A percentile compares a stretch with the other conserved stretches of the same genome.
These are phyloP conservation scores for Morpho deidamia DNA, from an alignment of 2,888 invertebrate species.

Conservation along the genomic window DNA sequence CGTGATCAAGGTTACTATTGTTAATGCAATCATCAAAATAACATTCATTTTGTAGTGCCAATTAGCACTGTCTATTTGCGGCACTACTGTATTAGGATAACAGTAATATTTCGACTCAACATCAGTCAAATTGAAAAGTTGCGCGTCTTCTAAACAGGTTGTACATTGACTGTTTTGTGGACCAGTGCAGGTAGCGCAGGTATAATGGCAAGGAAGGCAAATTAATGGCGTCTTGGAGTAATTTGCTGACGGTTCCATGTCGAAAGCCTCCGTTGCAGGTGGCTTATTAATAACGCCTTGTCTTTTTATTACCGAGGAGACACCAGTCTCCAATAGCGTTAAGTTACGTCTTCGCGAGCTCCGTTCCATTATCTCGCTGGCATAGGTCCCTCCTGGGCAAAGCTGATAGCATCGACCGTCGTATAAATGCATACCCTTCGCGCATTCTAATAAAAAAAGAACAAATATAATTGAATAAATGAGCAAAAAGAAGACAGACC, in stretches of 20 bases:
- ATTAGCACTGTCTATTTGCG: slow-evolving; percentile 58
- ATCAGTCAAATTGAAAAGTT: slow-evolving; percentile 62
- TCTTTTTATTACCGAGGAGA: slow-evolving; percentile 43
- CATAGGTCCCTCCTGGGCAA: slow-evolving; percentile 77
- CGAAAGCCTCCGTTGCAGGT: slow-evolving; percentile 51
- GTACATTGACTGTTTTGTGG: slow-evolving; percentile 84
- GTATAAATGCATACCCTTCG: slow-evolving; percentile 78
- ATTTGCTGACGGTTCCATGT: slow-evolving; percentile 47
- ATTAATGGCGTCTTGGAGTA: slow-evolving; percentile 48
- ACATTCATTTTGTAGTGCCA: slow-evolving; percentile 69
- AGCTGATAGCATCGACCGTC: slow-evolving; percentile 77
- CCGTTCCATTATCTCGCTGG: slow-evolving; percentile 57
- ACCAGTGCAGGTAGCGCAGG: slow-evolving; percentile 84
- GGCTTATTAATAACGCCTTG: slow-evolving; percentile 37
- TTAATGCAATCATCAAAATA: slow-evolving; percentile 50
- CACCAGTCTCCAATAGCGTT: slow-evolving; percentile 46
- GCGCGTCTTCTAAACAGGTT: slow-evolving; percentile 82
- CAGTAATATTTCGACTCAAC: slow-evolving; percentile 65
- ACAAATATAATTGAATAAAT: slow-evolving; percentile 57
- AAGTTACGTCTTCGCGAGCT: slow-evolving; percentile 64
- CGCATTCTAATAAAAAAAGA: slow-evolving; percentile 82
- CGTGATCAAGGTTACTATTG: slow-evolving; percentile 39
- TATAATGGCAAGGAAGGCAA: slow-evolving; percentile 85
- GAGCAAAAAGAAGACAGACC: slow-evolving; percentile 43
- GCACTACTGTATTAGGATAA: slow-evolving; percentile 65